Evolutionary conservation across 2,113 vertebrate species (phyloP).

Genomic region (Isichthys henryi): DNA sequence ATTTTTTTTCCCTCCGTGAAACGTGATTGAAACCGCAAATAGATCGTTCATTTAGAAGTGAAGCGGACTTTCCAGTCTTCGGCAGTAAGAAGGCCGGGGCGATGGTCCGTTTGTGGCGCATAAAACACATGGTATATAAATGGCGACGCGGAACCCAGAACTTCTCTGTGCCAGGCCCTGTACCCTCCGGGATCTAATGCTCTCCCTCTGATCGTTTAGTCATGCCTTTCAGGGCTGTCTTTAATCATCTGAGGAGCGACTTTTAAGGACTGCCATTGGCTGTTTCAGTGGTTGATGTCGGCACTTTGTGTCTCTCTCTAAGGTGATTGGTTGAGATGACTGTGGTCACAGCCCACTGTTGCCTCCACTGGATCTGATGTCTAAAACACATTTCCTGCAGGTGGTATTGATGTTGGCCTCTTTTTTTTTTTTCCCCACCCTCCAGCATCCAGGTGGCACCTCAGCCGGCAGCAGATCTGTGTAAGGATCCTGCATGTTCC

Average conservation of each 20-base stretch:
- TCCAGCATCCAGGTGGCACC: background rate
- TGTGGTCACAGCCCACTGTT: background rate
- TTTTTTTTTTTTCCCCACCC: background rate
- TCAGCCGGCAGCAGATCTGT: background rate
- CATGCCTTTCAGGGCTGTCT: background rate
- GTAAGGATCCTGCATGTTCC: background rate
- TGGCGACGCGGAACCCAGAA: background rate
- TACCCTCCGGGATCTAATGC: background rate
- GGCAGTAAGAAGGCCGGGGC: background rate
- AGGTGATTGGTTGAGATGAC: background rate
- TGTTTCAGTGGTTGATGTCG: background rate
- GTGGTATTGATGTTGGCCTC: background rate
- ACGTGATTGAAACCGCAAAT: background rate
- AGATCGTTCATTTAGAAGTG: background rate
- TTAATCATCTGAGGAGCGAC: background rate
- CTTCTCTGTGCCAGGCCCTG: background rate
- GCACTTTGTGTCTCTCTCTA: background rate
- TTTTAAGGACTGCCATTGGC: background rate
- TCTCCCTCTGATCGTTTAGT: background rate
- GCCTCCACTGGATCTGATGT: background rate
- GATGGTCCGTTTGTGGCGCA: background rate
- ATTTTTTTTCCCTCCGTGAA: background rate
- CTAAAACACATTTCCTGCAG: background rate
- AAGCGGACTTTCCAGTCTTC: background rate
- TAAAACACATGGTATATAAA: background rate